Conservation (phyloP, 1,140 invertebrate genomes). For the Idris sp. region DNA sequence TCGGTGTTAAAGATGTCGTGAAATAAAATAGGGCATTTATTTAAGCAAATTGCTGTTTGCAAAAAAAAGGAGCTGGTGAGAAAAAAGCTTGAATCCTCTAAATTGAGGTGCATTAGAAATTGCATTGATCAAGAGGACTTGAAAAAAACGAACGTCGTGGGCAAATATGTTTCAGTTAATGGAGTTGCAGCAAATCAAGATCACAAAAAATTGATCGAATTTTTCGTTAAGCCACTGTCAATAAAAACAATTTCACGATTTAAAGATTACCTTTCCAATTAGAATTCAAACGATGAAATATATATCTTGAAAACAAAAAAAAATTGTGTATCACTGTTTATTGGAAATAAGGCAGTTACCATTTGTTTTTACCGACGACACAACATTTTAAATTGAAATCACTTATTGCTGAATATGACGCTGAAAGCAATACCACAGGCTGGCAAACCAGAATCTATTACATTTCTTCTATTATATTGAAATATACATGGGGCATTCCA, state of each 20-base stretch:
- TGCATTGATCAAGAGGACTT: too few relatives aligned
- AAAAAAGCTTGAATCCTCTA: too few relatives aligned
- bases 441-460: too few relatives aligned
- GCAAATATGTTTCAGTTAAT: constrained; percentile 25
- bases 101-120: too few relatives aligned
- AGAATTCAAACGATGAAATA: constrained; percentile 18
- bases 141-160: too few relatives aligned
- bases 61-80: too few relatives aligned
- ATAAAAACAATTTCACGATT: constrained; percentile 22
- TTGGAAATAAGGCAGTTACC: constrained; percentile 15
- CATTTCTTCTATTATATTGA: too few relatives aligned
- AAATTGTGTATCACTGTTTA: constrained; percentile 13
- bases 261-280: constrained; percentile 26
- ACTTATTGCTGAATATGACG: too few relatives aligned
- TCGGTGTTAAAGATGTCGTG: constrained; percentile 19
- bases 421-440: too few relatives aligned
- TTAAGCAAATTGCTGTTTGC: constrained; percentile 25
- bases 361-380: too few relatives aligned
- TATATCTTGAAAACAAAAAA: constrained; percentile 5
- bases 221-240: constrained; percentile 18
- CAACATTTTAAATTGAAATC: too few relatives aligned
- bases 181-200: constrained; percentile 18
- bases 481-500: too few relatives aligned
- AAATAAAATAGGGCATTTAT: constrained; percentile 26
- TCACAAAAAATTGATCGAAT: constrained; percentile 24